Conservation (phyloP, 2,113 vertebrate genomes). For the Motacilla alba region DNA sequence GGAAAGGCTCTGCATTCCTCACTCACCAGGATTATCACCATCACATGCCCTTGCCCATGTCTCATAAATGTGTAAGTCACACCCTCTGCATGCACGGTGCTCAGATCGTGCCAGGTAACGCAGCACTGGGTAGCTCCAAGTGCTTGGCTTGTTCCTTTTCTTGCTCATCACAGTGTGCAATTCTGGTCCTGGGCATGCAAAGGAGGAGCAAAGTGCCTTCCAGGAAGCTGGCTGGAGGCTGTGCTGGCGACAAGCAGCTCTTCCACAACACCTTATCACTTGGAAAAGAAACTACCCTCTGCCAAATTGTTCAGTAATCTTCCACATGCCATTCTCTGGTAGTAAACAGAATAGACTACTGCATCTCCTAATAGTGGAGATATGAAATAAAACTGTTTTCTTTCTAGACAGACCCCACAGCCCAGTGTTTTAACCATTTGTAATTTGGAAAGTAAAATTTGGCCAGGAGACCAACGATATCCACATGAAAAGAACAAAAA, state of each 20-base stretch:
- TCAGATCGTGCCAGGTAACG: background rate
- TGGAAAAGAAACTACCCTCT: background rate
- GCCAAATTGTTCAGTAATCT: background rate
- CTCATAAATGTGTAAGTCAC: background rate
- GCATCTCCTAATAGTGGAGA: background rate
- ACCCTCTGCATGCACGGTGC: accelerated
- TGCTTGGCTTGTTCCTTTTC: background rate
- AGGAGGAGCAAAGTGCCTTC: background rate
- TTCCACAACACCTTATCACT: background rate
- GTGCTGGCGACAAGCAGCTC: background rate
- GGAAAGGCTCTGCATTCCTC: background rate
- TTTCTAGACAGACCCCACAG: background rate
- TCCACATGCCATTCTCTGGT: background rate
- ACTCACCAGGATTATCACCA: background rate
- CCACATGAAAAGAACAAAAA: background rate
- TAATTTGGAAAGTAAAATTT: background rate
- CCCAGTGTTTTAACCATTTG: background rate
- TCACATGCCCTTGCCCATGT: background rate
- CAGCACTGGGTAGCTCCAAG: background rate
- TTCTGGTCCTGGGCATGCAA: background rate
- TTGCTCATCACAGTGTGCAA: accelerated
- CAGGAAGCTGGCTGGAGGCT: background rate
- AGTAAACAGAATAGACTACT: background rate
- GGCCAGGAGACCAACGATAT: background rate
- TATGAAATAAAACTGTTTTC: background rate